Evolutionary conservation across 2,888 invertebrate species (phyloP).

Genomic region (Eustalomyia histrio): DNA sequence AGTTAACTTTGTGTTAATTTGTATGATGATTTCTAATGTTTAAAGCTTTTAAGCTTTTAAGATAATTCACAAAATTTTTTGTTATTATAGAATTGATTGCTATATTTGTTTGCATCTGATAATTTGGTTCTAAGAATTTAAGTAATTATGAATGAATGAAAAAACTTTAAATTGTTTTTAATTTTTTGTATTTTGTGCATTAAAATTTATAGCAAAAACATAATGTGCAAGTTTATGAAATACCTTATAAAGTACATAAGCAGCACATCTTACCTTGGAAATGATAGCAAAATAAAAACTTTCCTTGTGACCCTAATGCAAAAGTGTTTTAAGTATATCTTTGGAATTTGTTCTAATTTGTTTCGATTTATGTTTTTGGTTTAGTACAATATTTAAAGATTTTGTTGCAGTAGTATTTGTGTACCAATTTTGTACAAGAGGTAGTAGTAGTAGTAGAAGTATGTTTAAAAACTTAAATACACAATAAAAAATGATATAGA

Average conservation of each 20-base stretch:
- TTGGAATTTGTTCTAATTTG: neutral
- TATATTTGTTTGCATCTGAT: too few relatives aligned
- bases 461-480: conserved; percentile 48
- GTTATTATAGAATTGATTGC: neutral
- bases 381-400: conserved; percentile 43
- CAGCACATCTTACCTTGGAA: conserved; percentile 61
- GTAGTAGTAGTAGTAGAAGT: neutral
- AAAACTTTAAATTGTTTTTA: conserved; percentile 7
- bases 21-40: neutral
- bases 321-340: conserved; percentile 19
- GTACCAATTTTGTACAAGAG: conserved; percentile 48
- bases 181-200: conserved; percentile 34
- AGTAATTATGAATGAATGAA: neutral
- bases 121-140: neutral
- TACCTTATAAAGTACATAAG: conserved; percentile 39
- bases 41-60: neutral
- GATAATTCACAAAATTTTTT: neutral
- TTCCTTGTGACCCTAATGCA: conserved; percentile 56
- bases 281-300: conserved; percentile 49
- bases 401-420: conserved; percentile 50
- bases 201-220: conserved; percentile 29
- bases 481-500: conserved; percentile 33
- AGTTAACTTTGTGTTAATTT: neutral
- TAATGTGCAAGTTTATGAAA: conserved; percentile 34
- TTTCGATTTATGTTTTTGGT: conserved; percentile 13